Conservation (phyloP, 2,888 invertebrate genomes). For the Chrysomela aeneicollis region DNA sequence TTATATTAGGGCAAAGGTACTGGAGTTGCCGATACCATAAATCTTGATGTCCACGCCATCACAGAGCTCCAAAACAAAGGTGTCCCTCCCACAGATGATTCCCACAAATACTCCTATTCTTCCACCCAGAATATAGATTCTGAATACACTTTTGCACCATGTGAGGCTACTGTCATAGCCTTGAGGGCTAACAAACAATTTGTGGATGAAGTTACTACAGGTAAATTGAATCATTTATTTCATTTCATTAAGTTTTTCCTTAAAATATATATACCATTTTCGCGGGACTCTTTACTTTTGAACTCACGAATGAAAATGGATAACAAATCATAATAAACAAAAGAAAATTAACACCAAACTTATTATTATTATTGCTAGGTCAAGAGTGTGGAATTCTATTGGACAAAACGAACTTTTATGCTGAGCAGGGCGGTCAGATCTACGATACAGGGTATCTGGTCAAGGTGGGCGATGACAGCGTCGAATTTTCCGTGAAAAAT, state of each 20-base stretch:
- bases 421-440: conserved; percentile 99
- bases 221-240: background rate
- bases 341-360: no score
- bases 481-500: conserved; percentile 91
- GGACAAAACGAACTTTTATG: conserved; percentile 95
- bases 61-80: conserved; percentile 83
- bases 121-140: conserved; percentile 71
- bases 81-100: conserved; percentile 87
- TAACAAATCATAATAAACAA: no score
- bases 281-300: no score
- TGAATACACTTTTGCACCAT: conserved; percentile 78
- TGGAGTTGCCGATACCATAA: conserved; percentile 82
- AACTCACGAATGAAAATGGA: no score
- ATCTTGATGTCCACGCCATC: conserved; percentile 94
- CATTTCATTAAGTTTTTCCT: no score
- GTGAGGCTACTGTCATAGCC: conserved; percentile 81
- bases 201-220: conserved; percentile 77
- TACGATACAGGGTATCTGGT: conserved; percentile 94
- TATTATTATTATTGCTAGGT: conserved; percentile 60
- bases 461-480: conserved; percentile 82
- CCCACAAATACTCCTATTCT: conserved; percentile 88
- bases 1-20: conserved; percentile 72
- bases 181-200: conserved; percentile 74
- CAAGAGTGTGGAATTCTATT: conserved; percentile 92
- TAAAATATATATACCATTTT: no score